A percentile compares a stretch with the other conserved stretches of the same genome.
These are phyloP conservation scores for Cinclus mexicanus DNA, from an alignment of 2,113 vertebrate genomes.

Conservation along the genomic window DNA sequence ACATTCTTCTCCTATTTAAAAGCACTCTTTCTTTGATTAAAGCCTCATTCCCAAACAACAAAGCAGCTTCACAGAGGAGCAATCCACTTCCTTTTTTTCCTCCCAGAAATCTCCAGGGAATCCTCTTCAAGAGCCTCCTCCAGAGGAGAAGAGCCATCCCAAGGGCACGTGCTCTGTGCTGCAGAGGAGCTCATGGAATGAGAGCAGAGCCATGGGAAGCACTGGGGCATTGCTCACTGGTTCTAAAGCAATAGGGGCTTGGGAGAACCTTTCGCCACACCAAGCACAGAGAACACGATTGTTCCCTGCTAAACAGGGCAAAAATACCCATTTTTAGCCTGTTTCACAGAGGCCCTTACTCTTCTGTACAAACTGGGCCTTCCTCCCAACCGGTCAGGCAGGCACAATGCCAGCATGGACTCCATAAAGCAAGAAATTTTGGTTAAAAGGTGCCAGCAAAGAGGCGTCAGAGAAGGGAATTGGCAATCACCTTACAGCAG, in stretches of 20 bases:
- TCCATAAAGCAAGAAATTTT: background rate
- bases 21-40: background rate
- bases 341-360: background rate
- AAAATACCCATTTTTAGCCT: background rate
- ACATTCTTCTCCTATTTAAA: background rate
- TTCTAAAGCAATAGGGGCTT: background rate
- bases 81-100: background rate
- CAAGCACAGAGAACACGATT: background rate
- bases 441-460: background rate
- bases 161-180: background rate
- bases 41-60: background rate
- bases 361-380: background rate
- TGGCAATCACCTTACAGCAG: background rate
- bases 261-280: background rate
- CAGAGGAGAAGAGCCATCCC: background rate
- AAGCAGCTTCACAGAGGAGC: background rate
- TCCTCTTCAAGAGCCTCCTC: background rate
- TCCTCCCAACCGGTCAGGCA: background rate
- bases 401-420: background rate
- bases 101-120: background rate
- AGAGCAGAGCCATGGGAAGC: background rate
- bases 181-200: background rate
- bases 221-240: background rate
- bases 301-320: rapidly evolving
- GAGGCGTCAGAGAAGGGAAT: background rate